Evolutionary conservation across 1,140 invertebrate species (phyloP), one percentile per base, ranked within the genome.

Genomic region (Mya arenaria): DNA sequence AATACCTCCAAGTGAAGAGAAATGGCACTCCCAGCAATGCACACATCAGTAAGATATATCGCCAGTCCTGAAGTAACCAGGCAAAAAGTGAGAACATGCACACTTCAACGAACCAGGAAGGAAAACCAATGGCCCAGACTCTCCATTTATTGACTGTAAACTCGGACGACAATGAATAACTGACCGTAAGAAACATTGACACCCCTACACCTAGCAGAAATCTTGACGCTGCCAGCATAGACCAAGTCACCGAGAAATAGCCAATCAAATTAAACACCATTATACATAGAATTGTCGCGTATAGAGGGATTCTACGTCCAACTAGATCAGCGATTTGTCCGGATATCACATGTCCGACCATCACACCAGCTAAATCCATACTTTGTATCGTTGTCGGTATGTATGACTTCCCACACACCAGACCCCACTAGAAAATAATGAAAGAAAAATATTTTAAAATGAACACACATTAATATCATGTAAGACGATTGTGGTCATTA

Each of bases 291-390:
- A 68, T 44, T 3, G 44, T 23, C 6, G 75, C 15, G 4, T 78
- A 48, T 15, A 83, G 65, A 2, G 77, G 36, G 10, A 44, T 55
- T 55, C 58, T 55, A 10, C 84, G 30, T 1, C 84, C 84, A 30
- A 83, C 58, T 3, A 60, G 8, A 48, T 85, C 84, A 17, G 80
- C 71, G 8, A 72, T 25, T 13, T 83, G 72, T 19, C 84, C 84
- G 13, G 37, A n/a, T 4, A 83, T 23, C 37, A 69, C 15, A 37
- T 71, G 60, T 17, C 84, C 84, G 13, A 78, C n/a, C 1, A 75
- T 56, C 44, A 85, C 39, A 3, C 84, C 84, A 30, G 62, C 37
- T 81, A 85, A 83, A 55, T 85, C 80, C 0, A 85, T 52, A 6
- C 62, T 69, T 17, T 41, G 66, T 13, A 82, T 66, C 15, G 75